These are phyloP conservation scores for Ictalurus furcatus DNA, from an alignment of 2,113 vertebrate species.

Conservation along the genomic window DNA sequence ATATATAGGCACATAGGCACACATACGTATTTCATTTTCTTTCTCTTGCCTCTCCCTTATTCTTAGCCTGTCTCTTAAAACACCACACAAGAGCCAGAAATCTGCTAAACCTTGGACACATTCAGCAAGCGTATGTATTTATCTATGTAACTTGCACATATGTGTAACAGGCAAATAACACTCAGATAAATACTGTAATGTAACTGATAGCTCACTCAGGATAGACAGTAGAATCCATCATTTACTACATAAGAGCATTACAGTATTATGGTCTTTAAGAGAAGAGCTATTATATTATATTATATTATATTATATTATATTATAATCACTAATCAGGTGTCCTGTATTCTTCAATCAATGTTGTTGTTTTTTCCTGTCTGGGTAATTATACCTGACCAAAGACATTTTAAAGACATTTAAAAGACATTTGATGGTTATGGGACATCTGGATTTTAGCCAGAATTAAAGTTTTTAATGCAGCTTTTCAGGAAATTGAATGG, in stretches of 20 bases:
- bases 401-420: not conserved
- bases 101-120: conserved; percentile 39
- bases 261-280: not conserved
- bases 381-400: not conserved
- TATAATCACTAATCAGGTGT: not conserved
- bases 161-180: not conserved
- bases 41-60: conserved; percentile 10
- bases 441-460: not conserved
- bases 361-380: no score
- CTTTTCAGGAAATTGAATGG: not conserved
- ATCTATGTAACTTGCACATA: not conserved
- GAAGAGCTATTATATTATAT: not conserved
- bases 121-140: not conserved
- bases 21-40: not conserved
- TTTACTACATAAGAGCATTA: not conserved
- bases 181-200: not conserved
- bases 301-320: not conserved
- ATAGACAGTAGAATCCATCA: not conserved
- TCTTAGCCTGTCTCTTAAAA: conserved; percentile 15
- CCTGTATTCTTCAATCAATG: not conserved
- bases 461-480: not conserved
- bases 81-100: conserved; percentile 23
- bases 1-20: not conserved
- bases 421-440: not conserved
- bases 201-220: not conserved